These are phyloP conservation scores for Pachydiplax longipennis DNA, from an alignment of 2,888 invertebrate genomes.

Conservation along the genomic window DNA sequence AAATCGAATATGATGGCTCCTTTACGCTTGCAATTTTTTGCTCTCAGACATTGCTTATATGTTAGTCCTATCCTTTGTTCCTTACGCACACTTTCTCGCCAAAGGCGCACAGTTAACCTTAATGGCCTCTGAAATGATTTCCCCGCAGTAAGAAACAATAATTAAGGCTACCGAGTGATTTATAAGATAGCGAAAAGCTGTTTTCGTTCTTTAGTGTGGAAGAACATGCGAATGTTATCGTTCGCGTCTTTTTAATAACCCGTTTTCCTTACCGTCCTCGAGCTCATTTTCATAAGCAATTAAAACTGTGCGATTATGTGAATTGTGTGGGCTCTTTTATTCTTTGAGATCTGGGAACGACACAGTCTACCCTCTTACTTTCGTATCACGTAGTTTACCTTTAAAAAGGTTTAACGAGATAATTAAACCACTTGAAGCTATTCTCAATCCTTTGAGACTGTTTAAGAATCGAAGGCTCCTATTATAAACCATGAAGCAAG, in stretches of 20 bases:
- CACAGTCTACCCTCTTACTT: too few relatives aligned
- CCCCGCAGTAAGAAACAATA: neutral
- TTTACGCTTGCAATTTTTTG: too few relatives aligned
- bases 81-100: neutral
- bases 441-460: too few relatives aligned
- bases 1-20: too few relatives aligned
- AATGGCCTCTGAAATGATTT: neutral
- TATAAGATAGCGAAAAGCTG: neutral
- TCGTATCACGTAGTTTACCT: too few relatives aligned
- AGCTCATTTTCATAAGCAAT: neutral
- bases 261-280: neutral
- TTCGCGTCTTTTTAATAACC: neutral
- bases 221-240: neutral
- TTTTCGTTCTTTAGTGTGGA: neutral
- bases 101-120: neutral
- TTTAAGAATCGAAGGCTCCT: too few relatives aligned
- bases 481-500: too few relatives aligned
- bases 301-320: neutral
- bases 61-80: too few relatives aligned
- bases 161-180: neutral
- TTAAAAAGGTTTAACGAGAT: too few relatives aligned
- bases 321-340: neutral
- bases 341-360: too few relatives aligned
- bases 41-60: too few relatives aligned
- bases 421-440: too few relatives aligned